A percentile compares a stretch with the other conserved stretches of the same genome.
Evolutionary conservation across 2,888 invertebrate genomes (phyloP).

Genomic region (Orchesella flavescens): DNA sequence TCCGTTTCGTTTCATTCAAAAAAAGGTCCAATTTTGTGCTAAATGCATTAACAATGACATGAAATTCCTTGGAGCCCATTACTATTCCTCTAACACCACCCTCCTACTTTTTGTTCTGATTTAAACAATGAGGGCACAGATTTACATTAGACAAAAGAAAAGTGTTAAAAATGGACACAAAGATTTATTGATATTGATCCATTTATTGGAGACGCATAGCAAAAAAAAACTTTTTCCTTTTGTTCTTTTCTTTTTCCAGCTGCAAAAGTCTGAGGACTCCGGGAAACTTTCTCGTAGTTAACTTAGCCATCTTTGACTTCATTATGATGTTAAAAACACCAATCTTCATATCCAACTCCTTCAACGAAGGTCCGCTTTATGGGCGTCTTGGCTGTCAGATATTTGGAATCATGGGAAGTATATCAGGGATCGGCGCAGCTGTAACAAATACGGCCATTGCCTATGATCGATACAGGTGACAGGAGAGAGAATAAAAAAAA

Average conservation of each 20-base stretch:
- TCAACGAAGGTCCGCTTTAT: slow-evolving; percentile 81
- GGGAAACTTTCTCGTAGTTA: slow-evolving; percentile 84
- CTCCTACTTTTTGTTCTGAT: too few relatives aligned
- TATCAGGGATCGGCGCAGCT: slow-evolving; percentile 86
- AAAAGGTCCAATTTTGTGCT: too few relatives aligned
- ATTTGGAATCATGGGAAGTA: slow-evolving; percentile 84
- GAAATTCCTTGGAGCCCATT: too few relatives aligned
- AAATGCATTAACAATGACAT: too few relatives aligned
- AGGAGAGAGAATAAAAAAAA: slow-evolving; percentile 22
- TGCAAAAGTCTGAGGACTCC: slow-evolving; percentile 83
- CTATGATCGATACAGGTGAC: slow-evolving; percentile 83
- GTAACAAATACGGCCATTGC: slow-evolving; percentile 90
- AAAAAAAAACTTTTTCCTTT: slow-evolving; percentile 16
- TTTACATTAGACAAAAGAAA: too few relatives aligned
- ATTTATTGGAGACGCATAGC: not conserved
- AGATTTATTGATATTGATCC: too few relatives aligned
- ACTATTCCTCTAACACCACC: too few relatives aligned
- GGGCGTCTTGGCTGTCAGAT: slow-evolving; percentile 85
- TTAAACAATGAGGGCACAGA: too few relatives aligned
- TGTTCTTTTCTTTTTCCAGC: slow-evolving; percentile 75
- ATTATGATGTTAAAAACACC: slow-evolving; percentile 80
- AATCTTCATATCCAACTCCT: slow-evolving; percentile 82
- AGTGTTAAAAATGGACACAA: too few relatives aligned
- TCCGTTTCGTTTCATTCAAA: too few relatives aligned
- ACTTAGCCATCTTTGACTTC: slow-evolving; percentile 84